These are phyloP conservation scores for Exephanes ischioxanthus DNA, from an alignment of 2,888 invertebrate species.

Conservation along the genomic window DNA sequence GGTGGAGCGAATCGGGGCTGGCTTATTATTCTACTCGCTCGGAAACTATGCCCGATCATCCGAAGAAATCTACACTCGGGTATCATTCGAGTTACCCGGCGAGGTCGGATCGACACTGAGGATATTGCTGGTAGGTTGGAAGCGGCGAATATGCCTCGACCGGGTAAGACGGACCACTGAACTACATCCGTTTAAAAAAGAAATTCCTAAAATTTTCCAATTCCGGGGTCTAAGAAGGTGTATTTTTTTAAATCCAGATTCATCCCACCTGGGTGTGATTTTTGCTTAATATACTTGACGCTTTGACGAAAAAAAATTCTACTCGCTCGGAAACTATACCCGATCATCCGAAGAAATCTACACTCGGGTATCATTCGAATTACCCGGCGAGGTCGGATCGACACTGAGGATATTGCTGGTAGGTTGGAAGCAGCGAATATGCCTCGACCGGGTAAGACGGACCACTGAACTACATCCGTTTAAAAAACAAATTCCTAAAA, in stretches of 20 bases:
- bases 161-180: too few species aligned
- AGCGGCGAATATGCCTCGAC: too few species aligned
- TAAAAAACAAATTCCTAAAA: too few species aligned
- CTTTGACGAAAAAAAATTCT: neutral
- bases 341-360: neutral
- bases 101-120: neutral
- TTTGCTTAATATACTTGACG: too few species aligned
- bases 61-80: slow-evolving; percentile 9
- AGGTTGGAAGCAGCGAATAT: too few species aligned
- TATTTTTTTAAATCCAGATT: too few species aligned
- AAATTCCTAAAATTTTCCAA: neutral
- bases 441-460: too few species aligned
- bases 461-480: too few species aligned
- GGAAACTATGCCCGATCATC: slow-evolving; percentile 19
- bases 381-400: neutral
- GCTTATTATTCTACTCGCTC: slow-evolving; percentile 21
- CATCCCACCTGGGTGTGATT: too few species aligned
- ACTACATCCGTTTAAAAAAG: neutral
- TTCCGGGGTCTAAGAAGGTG: too few species aligned
- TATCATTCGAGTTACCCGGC: neutral
- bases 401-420: neutral
- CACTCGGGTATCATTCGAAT: neutral
- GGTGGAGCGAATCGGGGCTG: slow-evolving; percentile 62
- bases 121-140: neutral
- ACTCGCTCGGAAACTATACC: slow-evolving; percentile 27